A percentile compares a stretch with the other conserved stretches of the same genome.
phyloP scores from a whole-genome alignment of 2,113 vertebrate genomes.

The Columba livia region DNA sequence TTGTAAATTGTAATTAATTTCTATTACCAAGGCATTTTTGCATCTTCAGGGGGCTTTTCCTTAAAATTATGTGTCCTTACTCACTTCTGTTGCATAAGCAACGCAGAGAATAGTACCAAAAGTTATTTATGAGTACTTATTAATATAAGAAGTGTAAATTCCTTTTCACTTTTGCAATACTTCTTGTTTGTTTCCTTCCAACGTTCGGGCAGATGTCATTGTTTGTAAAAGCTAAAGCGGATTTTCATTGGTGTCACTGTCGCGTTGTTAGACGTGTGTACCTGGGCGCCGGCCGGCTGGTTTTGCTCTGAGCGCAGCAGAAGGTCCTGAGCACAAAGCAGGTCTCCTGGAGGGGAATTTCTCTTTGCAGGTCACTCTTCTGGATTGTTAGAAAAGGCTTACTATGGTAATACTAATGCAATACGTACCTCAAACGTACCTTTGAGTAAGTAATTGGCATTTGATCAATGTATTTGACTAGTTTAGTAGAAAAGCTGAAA shows the following conservation, averaged over 20 bases:
- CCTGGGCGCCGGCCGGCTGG: neutral
- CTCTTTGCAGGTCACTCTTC: neutral
- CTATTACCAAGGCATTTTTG: neutral
- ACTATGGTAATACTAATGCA: fast-evolving
- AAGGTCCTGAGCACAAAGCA: neutral
- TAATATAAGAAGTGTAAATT: neutral
- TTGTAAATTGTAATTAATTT: neutral
- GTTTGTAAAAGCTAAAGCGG: neutral
- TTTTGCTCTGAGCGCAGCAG: neutral
- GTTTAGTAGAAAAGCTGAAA: too few relatives aligned
- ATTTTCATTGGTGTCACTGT: neutral
- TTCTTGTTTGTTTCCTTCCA: neutral
- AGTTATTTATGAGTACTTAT: neutral
- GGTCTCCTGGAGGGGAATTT: neutral
- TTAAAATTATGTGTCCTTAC: neutral
- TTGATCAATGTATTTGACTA: neutral
- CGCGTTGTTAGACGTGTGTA: too few relatives aligned
- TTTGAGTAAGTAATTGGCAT: neutral
- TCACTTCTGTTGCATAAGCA: neutral
- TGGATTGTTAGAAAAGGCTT: neutral
- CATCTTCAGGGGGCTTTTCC: neutral
- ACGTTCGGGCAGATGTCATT: neutral
- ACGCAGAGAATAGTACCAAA: neutral
- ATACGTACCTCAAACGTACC: neutral
- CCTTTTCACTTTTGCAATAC: neutral